Percentiles rank a stretch among this genome's conserved stretches.
Conservation (phyloP, 2,113 vertebrate genomes). For the Mesitornis unicolor region DNA sequence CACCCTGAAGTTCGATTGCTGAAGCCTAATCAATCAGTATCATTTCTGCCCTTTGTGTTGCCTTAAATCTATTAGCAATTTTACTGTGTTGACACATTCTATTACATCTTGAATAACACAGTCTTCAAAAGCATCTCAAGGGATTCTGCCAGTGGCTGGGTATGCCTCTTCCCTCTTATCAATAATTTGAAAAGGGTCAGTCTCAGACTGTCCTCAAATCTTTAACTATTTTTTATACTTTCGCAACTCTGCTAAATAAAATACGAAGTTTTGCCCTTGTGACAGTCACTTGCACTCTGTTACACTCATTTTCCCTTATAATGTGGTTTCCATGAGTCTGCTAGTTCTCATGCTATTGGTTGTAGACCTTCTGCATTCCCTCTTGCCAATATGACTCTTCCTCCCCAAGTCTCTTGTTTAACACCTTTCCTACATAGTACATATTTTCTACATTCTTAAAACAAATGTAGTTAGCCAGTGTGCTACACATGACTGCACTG, state of each 20-base stretch:
- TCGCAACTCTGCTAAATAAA: background rate
- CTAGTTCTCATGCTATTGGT: background rate
- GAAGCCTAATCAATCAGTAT: background rate
- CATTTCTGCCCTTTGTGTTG: background rate
- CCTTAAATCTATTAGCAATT: background rate
- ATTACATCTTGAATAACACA: background rate
- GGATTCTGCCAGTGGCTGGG: background rate
- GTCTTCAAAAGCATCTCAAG: background rate
- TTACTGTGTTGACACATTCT: background rate
- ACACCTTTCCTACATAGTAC: background rate
- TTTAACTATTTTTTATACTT: background rate
- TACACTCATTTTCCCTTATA: background rate
- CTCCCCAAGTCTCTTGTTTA: background rate
- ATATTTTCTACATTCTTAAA: background rate
- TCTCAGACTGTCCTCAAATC: background rate
- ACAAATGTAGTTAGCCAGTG: background rate
- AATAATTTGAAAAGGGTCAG: background rate
- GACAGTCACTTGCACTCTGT: background rate
- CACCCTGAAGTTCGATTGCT: background rate
- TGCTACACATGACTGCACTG: background rate
- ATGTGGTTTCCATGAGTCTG: background rate
- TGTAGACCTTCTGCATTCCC: background rate
- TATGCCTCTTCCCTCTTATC: background rate
- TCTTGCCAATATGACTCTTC: background rate
- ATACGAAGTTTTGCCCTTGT: background rate